Evolutionary conservation across 2,113 vertebrate species (phyloP), one percentile per base, ranked within the genome.

Genomic region (Piprites chloris): DNA sequence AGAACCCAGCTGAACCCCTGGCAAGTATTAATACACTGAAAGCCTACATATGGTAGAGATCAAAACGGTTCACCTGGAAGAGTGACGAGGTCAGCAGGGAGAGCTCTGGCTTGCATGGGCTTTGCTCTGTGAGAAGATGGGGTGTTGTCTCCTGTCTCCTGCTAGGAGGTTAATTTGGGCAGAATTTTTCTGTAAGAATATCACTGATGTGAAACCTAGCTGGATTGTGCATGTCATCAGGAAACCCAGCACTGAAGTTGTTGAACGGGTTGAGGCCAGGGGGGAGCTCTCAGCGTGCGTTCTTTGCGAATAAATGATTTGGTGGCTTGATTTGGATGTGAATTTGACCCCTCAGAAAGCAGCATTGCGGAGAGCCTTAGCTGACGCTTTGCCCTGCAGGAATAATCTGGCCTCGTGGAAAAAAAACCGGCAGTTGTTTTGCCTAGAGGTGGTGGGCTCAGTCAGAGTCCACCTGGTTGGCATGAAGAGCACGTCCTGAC

Each of bases 271-370:
- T 67, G 67, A 88, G 47, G 32, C 75, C 10, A 12, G n/a, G 47
- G 47, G 35, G 26, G 59, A 52, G 9, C 52, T 91, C 56, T 91
- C 39, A 4, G 13, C 71, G 22, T 84, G 47, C 84, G 68, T 81
- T 81, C 85, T 89, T 90, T 61, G 84, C 88, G 90, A 86, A 56
- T 49, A 92, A 82, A 61, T 75, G 0, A 41, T 62, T 89, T 63
- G 37, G 28, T 80, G 78, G 20, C 76, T 88, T 88, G 79, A 67
- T 88, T 90, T 90, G 67, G 75, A 20, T 32, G 11, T 74, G 72
- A 71, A 58, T 84, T 87, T 87, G 65, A 93, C 77, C 65, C 49
- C 95, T 97, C 79, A 84, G 15, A 95, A 94, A 86, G 73, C 47
- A 63, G 8, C 56, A 22, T 49, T 46, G 32, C 65, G 42, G 72